phyloP scores from a whole-genome alignment of 2,797 vertebrate genomes.

The Buphagus erythrorhynchus region DNA sequence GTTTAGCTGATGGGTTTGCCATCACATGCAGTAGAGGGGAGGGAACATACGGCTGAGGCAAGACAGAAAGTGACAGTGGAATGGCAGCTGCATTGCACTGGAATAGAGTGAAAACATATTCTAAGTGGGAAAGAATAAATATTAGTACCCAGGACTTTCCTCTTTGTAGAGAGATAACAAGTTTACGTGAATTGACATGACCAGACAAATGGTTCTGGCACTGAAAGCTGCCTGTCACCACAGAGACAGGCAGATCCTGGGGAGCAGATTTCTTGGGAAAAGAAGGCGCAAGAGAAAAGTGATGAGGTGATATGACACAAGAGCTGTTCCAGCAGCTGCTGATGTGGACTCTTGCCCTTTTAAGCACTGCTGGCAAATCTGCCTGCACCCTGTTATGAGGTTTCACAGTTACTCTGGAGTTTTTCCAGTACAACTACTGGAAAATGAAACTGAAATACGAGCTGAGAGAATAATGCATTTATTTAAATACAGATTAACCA shows the following conservation, averaged over 20 bases:
- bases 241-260: background rate
- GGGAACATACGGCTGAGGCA: background rate
- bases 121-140: background rate
- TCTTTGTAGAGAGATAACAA: background rate
- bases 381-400: background rate
- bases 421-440: constrained; percentile 35
- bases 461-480: constrained; percentile 22
- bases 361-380: background rate
- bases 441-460: constrained; percentile 16
- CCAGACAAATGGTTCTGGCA: background rate
- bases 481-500: constrained; percentile 42
- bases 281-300: background rate
- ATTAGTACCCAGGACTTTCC: background rate
- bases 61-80: background rate
- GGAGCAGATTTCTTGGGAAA: background rate
- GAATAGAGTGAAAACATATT: background rate
- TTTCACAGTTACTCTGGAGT: constrained; percentile 11
- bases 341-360: background rate
- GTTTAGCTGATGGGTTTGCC: background rate
- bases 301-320: background rate
- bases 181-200: background rate
- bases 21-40: fast-evolving
- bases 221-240: background rate
- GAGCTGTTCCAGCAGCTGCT: background rate
- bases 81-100: background rate